Evolutionary conservation across 2,113 vertebrate genomes (phyloP).

Genomic region (Numenius arquata): DNA sequence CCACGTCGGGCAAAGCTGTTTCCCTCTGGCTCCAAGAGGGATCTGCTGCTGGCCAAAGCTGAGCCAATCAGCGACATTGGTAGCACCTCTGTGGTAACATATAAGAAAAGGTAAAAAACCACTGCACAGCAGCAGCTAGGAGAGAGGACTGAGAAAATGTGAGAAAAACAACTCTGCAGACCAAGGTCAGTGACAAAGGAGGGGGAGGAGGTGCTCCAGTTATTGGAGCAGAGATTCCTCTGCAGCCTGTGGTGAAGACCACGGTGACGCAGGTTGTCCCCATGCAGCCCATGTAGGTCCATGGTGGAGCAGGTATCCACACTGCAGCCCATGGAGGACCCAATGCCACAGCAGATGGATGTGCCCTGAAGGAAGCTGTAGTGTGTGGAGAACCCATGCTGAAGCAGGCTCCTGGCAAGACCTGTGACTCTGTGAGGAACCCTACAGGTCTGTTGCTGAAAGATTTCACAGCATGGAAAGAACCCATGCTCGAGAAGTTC

Average conservation of each 20-base stretch:
- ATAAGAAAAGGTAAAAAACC: neutral
- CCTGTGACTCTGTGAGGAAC: neutral
- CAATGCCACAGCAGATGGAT: neutral
- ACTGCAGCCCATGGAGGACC: neutral
- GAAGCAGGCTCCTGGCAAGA: neutral
- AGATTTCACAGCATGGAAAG: neutral
- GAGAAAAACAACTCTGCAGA: neutral
- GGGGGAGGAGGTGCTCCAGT: neutral
- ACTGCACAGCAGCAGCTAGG: neutral
- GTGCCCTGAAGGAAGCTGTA: neutral
- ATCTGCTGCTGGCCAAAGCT: neutral
- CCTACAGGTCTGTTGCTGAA: neutral
- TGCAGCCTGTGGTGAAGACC: neutral
- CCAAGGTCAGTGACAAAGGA: neutral
- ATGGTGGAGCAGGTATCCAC: neutral
- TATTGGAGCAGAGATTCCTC: neutral
- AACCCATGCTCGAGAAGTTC: neutral
- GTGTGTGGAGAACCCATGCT: neutral
- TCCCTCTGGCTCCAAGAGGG: neutral
- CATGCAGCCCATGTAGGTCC: neutral
- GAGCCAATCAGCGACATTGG: rapidly evolving
- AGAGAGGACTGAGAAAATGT: neutral
- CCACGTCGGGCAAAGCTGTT: neutral
- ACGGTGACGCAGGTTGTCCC: neutral
- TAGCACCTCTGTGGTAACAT: neutral